Evolutionary conservation across 2,113 vertebrate species (phyloP).

Genomic region (Cyprinodon variegatus): DNA sequence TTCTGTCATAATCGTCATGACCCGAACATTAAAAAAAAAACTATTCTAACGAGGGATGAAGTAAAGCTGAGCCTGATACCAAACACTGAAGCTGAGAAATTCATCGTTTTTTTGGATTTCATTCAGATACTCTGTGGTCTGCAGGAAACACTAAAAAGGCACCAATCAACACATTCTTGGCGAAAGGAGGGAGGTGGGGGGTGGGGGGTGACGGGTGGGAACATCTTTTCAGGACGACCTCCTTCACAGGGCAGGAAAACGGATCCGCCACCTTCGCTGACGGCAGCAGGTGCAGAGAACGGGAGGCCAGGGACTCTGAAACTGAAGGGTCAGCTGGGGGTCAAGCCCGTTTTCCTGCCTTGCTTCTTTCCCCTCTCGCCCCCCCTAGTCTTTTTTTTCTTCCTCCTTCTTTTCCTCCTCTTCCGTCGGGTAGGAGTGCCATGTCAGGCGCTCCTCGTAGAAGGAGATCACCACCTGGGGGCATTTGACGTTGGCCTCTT

Average conservation of each 20-base stretch:
- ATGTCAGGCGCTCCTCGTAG: conserved; percentile 96
- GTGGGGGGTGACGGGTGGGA: conserved; percentile 42
- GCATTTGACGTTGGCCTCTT: conserved; percentile 97
- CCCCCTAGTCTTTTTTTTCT: conserved; percentile 85
- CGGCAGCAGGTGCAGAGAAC: conserved; percentile 44
- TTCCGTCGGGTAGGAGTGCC: conserved; percentile 97
- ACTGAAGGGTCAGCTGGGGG: conserved; percentile 28
- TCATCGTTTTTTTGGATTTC: background rate
- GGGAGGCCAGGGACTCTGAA: conserved; percentile 26
- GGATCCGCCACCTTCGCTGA: conserved; percentile 10
- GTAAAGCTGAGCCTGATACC: conserved; percentile 1
- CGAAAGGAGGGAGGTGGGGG: background rate
- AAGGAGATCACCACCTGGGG: conserved; percentile 99
- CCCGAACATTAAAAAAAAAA: background rate
- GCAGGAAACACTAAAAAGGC: conserved; percentile 23
- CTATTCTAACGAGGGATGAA: background rate
- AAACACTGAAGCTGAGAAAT: background rate
- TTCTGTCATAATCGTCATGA: background rate
- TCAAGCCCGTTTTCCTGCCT: conserved; percentile 41
- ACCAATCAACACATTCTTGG: conserved; percentile 16
- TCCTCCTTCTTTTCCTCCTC: conserved; percentile 96
- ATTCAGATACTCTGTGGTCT: background rate
- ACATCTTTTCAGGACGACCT: conserved; percentile 38
- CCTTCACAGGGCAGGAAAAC: conserved; percentile 53
- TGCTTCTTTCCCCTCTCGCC: background rate